Evolutionary conservation across 2,113 vertebrate genomes (phyloP), one percentile per base, ranked within the genome.

Genomic region (Suncus etruscus): DNA sequence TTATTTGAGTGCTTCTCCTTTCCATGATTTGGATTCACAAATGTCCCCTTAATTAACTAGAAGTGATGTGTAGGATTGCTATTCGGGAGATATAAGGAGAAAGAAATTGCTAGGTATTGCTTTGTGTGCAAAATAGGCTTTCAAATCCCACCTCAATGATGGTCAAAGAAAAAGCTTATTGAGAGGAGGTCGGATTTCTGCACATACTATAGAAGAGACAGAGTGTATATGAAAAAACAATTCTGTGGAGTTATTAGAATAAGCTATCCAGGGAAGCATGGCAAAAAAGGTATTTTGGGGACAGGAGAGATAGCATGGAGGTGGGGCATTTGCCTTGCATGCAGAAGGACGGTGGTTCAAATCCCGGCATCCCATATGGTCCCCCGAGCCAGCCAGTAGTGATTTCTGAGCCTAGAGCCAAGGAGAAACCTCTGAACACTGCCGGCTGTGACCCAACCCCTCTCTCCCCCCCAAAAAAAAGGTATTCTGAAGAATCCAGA

Each of bases 91-190:
- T 51, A n/a, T 12, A 89, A 82, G 74, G 58, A 61, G 54, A 51
- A 91, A 80, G 27, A 72, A 92, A 79, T 58, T 29, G 58, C 24
- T 50, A 45, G 39, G 10, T 77, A 76, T 87, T 70, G 89, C 18
- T 73, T 75, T 58, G 73, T 39, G 86, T 77, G 82, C 78, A 86
- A 76, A 91, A 84, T 25, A 89, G 75, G 16, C 20, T 79, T 27
- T 77, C 11, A 2, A 65, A 25, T 18, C 24, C 39, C 78, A 74
- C 48, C 65, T 45, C 24, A 25, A 82, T 61, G 58, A 87, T 50
- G 68, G n/a, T 69, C 25, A 77, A 22, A 84, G 79, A 74, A 90
- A 93, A 11, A 12, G 81, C 87, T 81, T 76, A 45, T 76, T 77
- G 83, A 31, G 2, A 25, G 66, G 66, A 61, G 81, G 58, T 65